Conservation (phyloP, 2,113 vertebrate genomes). For the Penelope pileata region DNA sequence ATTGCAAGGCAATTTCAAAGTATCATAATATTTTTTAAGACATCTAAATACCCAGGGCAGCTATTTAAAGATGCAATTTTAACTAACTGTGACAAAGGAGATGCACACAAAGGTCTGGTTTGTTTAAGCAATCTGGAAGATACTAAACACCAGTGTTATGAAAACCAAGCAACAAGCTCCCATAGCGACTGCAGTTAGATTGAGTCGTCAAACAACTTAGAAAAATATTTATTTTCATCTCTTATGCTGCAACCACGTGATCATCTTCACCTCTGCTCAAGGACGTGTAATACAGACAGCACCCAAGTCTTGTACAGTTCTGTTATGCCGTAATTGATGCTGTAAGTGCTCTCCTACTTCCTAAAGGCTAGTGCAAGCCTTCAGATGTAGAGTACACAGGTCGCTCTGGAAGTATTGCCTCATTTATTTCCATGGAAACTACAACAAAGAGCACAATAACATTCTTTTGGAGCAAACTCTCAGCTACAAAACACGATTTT, state of each 20-base stretch:
- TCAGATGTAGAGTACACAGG: too few relatives aligned
- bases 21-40: not conserved
- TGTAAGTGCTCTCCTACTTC: not conserved
- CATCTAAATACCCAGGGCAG: not conserved
- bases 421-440: too few relatives aligned
- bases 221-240: not conserved
- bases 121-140: not conserved
- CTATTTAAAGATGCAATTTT: not conserved
- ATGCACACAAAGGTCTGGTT: too few relatives aligned
- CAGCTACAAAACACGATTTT: too few relatives aligned
- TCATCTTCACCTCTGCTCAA: not conserved
- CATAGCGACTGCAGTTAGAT: not conserved
- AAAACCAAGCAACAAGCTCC: not conserved
- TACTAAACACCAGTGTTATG: not conserved
- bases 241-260: not conserved
- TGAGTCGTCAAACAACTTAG: not conserved
- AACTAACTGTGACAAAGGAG: not conserved
- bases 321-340: not conserved
- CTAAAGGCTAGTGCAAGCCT: rapidly evolving
- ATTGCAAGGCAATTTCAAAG: not conserved
- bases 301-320: rapidly evolving
- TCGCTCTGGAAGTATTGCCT: too few relatives aligned
- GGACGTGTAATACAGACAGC: rapidly evolving
- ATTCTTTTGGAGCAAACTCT: too few relatives aligned
- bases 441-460: too few relatives aligned